These are phyloP conservation scores for Pteromalus puparum DNA, from an alignment of 1,140 invertebrate genomes.

Conservation along the genomic window DNA sequence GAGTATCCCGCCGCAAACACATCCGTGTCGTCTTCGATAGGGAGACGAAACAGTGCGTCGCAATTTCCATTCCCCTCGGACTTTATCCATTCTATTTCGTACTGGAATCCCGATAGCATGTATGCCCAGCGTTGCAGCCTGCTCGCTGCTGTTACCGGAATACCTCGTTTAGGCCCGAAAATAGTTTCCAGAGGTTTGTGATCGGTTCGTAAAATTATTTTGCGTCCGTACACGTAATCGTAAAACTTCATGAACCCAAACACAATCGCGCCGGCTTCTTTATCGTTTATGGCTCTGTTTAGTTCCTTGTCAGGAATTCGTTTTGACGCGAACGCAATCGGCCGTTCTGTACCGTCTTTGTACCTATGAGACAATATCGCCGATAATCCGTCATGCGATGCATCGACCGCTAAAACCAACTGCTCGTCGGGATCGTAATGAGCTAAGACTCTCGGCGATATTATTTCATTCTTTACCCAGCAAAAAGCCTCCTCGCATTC, in stretches of 20 bases:
- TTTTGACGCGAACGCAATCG: conserved; percentile 72
- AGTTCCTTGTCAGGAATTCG: conserved; percentile 70
- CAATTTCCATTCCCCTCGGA: conserved; percentile 38
- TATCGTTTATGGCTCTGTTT: conserved; percentile 72
- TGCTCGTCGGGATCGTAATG: conserved; percentile 68
- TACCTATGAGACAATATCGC: conserved; percentile 72
- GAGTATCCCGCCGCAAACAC: conserved; percentile 12
- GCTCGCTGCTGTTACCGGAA: conserved; percentile 47
- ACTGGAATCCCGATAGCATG: conserved; percentile 62
- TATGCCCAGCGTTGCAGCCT: conserved; percentile 61
- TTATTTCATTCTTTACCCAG: conserved; percentile 54
- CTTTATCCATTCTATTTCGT: conserved; percentile 35
- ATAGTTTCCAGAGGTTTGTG: conserved; percentile 67
- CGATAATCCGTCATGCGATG: conserved; percentile 73
- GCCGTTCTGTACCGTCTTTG: conserved; percentile 65
- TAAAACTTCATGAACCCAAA: conserved; percentile 70
- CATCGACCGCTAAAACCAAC: conserved; percentile 73
- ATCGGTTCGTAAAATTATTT: conserved; percentile 67
- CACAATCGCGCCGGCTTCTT: conserved; percentile 71
- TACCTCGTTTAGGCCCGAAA: conserved; percentile 60
- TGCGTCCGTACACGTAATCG: conserved; percentile 69
- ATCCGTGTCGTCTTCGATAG: conserved; percentile 17
- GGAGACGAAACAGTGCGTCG: conserved; percentile 24
- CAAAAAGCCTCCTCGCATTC: conserved; percentile 52
- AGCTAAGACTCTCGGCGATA: conserved; percentile 56